Conservation (phyloP, 1,140 invertebrate species). For the Drosophila hydei region DNA sequence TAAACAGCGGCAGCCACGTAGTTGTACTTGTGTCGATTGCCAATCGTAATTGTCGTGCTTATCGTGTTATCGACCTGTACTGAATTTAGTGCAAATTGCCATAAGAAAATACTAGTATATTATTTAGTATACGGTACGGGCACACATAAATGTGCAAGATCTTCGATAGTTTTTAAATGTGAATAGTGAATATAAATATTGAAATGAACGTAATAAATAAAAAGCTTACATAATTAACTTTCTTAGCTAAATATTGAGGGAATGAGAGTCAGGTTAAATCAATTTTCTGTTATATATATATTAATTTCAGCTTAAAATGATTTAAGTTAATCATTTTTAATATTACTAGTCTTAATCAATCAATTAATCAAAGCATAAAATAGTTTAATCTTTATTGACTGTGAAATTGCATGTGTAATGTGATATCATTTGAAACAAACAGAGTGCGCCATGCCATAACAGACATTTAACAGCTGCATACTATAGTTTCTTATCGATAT, state of each 20-base stretch:
- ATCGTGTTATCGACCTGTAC: conserved; percentile 20
- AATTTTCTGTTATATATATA: too few species aligned
- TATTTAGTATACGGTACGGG: background rate
- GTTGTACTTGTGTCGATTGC: conserved; percentile 58
- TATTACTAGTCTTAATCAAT: too few species aligned
- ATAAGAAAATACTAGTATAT: conserved; percentile 4
- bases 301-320: too few species aligned
- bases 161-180: conserved; percentile 1
- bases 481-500: background rate
- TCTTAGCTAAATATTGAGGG: background rate
- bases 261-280: too few species aligned
- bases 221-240: background rate
- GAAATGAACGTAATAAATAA: background rate
- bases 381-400: too few species aligned
- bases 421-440: background rate
- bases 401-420: too few species aligned
- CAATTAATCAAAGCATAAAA: too few species aligned
- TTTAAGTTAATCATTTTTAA: too few species aligned
- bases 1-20: conserved; percentile 61
- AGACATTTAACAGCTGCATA: conserved; percentile 5
- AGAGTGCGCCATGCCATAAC: background rate
- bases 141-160: conserved; percentile 2
- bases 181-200: background rate
- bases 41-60: background rate
- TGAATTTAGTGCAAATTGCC: background rate